Evolutionary conservation across 2,113 vertebrate species (phyloP).

Genomic region (Leptodactylus fuscus): DNA sequence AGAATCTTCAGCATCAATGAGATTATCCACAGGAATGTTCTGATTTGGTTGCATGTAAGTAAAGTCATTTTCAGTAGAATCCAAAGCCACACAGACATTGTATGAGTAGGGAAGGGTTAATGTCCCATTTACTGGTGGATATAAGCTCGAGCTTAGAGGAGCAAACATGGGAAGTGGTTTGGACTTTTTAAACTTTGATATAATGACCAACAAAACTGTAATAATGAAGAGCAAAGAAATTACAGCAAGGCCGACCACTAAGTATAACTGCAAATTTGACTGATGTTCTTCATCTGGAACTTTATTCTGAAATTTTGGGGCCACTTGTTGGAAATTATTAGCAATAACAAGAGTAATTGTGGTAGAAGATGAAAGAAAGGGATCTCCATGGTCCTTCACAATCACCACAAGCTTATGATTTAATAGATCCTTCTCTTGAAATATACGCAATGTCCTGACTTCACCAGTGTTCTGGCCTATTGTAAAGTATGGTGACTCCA

Average conservation of each 20-base stretch:
- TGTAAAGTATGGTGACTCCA: no score
- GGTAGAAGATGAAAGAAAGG: slow-evolving; percentile 68
- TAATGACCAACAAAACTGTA: slow-evolving; percentile 72
- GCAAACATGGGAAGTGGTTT: slow-evolving; percentile 62
- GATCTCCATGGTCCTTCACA: slow-evolving; percentile 73
- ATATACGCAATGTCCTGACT: slow-evolving; percentile 60
- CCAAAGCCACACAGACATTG: no score
- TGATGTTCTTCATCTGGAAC: slow-evolving; percentile 7
- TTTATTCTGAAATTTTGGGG: slow-evolving; percentile 54
- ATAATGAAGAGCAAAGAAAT: slow-evolving; percentile 64
- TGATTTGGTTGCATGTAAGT: no score
- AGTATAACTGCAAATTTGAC: slow-evolving; percentile 63
- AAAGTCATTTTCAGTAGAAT: no score
- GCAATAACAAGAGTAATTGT: slow-evolving; percentile 78
- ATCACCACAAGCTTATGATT: slow-evolving; percentile 59
- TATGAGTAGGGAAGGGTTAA: slow-evolving; percentile 7
- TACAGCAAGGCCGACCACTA: slow-evolving; percentile 62
- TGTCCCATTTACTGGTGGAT: neutral
- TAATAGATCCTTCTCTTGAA: slow-evolving; percentile 64
- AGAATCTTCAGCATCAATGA: no score
- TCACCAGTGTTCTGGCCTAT: no score
- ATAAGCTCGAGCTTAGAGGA: slow-evolving; percentile 56
- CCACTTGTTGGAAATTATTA: slow-evolving; percentile 70
- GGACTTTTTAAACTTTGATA: slow-evolving; percentile 69
- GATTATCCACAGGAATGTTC: no score